Evolutionary conservation across 2,113 vertebrate species (phyloP), one percentile per base, ranked within the genome.

Genomic region (Eurystomus gularis): DNA sequence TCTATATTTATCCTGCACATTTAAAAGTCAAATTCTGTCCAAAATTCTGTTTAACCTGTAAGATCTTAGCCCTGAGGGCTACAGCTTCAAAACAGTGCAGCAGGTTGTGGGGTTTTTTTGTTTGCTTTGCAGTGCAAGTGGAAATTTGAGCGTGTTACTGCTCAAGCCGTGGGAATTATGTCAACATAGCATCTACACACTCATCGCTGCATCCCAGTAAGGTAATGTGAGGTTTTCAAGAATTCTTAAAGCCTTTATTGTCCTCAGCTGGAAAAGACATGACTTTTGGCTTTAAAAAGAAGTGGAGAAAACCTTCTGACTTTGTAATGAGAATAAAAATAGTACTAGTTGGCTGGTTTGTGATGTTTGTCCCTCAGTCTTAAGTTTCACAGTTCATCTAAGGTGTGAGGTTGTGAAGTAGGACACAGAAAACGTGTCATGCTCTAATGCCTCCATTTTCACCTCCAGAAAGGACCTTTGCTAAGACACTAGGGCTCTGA

Each of bases 341-440:
- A 94, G 90, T 90, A 70, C 88, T 88, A 68, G 69, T 94, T 91
- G 86, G 69, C 85, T 96, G 87, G 66, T 95, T 95, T 95, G 72
- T 80, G 71, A 46, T 90, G 55, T 91, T 96, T 86, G 88, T 73
- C 85, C 84, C 90, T 96, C 87, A 85, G 82, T 80, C 90, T 94
- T 88, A 86, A 93, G 51, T 94, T 95, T 94, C 88, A 86, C 71
- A 86, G 93, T 86, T 95, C 87, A 94, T 94, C 84, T 90, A 40
- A 86, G 82, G 85, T 88, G 79, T 94, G 85, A 83, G 71, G 71
- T 92, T 95, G 86, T 90, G 71, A 90, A 94, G 75, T 16, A 54
- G 75, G 71, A 71, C 79, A 66, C 28, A 76, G 70, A 96, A 91
- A 92, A 44, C 2, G 5, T 80, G 52, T 84, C 68, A 49, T 79